A percentile compares a stretch with the other conserved stretches of the same genome.
These are phyloP conservation scores for Prionailurus bengalensis DNA, from an alignment of 2,113 vertebrate species.

Conservation along the genomic window DNA sequence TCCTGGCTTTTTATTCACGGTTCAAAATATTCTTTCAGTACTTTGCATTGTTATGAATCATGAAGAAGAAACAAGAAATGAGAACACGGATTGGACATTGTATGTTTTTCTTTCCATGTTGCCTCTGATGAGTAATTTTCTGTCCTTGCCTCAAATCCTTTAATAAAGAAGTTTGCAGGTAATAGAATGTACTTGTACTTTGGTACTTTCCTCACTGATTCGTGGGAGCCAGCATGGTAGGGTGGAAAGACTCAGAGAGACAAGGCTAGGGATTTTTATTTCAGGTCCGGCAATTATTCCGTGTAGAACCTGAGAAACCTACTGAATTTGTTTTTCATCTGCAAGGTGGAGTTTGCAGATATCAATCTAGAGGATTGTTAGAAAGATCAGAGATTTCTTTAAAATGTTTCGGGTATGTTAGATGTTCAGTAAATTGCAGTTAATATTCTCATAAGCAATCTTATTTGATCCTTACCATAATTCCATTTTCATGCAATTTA, in stretches of 20 bases:
- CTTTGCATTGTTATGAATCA: constrained; percentile 20
- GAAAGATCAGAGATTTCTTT: constrained; percentile 20
- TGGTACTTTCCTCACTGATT: not conserved
- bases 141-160: not conserved
- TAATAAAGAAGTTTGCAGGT: constrained; percentile 31
- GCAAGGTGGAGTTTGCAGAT: not conserved
- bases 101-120: not conserved
- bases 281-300: not conserved
- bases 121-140: constrained; percentile 31
- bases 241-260: not conserved
- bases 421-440: not conserved
- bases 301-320: not conserved
- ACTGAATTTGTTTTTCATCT: not conserved
- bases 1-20: constrained; percentile 26
- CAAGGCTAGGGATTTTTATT: not conserved
- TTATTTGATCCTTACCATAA: not conserved
- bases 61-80: constrained; percentile 33
- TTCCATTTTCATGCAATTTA: not conserved
- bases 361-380: not conserved
- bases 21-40: constrained; percentile 5
- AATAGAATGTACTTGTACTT: not conserved
- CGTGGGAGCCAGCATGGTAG: not conserved
- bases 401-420: not conserved
- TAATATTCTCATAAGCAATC: not conserved
- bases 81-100: not conserved